Conservation (phyloP, 1,140 invertebrate genomes). For the Oncopodura yosiiana region DNA sequence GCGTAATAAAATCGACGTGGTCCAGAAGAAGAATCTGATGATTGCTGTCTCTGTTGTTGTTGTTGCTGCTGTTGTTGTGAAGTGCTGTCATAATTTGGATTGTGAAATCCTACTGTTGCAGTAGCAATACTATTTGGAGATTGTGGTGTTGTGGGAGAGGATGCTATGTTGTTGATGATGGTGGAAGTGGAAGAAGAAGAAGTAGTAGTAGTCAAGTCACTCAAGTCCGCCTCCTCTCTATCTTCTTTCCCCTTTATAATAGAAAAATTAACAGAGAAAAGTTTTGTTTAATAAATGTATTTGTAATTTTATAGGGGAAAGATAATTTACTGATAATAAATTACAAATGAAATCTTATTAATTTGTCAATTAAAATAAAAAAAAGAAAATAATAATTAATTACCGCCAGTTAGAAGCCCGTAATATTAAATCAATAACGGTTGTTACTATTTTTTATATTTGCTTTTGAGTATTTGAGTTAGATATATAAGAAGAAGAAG, state of each 20-base stretch:
- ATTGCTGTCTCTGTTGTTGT: not conserved
- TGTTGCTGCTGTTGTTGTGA: constrained; percentile 18
- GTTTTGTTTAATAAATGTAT: not conserved
- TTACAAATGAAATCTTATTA: no score
- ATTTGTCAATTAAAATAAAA: no score
- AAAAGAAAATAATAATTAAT: no score
- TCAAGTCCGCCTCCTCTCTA: constrained; percentile 17
- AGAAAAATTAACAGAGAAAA: not conserved
- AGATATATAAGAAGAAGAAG: no score
- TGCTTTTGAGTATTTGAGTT: no score
- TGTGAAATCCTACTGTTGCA: constrained; percentile 17
- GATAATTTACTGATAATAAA: no score
- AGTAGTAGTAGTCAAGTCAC: not conserved
- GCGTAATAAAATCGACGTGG: constrained; percentile 35
- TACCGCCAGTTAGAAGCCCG: no score
- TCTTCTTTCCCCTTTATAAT: constrained; percentile 1
- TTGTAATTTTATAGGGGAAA: not conserved
- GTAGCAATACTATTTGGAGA: constrained; percentile 3
- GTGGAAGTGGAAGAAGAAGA: not conserved
- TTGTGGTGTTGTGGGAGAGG: not conserved
- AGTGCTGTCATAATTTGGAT: constrained; percentile 32
- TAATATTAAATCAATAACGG: no score
- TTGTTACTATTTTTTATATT: no score
- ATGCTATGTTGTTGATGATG: not conserved
- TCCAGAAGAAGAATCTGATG: no score